phyloP scores from a whole-genome alignment of 2,888 invertebrate species.

The Salpingus planirostris region DNA sequence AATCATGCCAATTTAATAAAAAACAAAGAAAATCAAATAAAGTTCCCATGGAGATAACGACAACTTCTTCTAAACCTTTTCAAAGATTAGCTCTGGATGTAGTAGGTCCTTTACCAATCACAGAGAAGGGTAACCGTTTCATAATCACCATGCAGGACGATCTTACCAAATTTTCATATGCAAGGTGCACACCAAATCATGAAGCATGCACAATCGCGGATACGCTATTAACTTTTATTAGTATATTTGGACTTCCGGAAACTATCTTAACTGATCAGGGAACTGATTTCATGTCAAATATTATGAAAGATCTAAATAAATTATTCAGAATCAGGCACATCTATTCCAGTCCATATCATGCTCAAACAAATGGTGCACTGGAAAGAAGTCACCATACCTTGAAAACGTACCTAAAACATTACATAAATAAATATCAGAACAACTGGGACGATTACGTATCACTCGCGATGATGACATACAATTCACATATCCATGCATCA shows the following conservation, averaged over 20 bases:
- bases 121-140: constrained; percentile 1
- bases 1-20: constrained; percentile 3
- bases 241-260: background rate
- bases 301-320: background rate
- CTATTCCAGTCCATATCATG: background rate
- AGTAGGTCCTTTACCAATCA: constrained; percentile 6
- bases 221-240: constrained; percentile 1
- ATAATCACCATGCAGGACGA: too few relatives aligned
- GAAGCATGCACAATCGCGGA: constrained; percentile 6
- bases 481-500: constrained; percentile 23
- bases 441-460: background rate
- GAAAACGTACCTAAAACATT: background rate
- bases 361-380: too few relatives aligned
- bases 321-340: background rate
- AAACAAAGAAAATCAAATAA: background rate
- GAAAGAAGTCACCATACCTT: background rate
- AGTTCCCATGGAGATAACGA: constrained; percentile 5
- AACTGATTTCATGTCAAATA: background rate
- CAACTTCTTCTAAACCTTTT: constrained; percentile 3
- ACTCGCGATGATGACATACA: constrained; percentile 26
- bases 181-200: constrained; percentile 2
- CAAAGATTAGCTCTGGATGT: constrained; percentile 4
- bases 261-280: background rate
- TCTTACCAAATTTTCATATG: constrained; percentile 5
- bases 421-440: too few relatives aligned